Evolutionary conservation across 1,140 invertebrate species (phyloP), one percentile per base, ranked within the genome.

Genomic region (Orussus abietinus): DNA sequence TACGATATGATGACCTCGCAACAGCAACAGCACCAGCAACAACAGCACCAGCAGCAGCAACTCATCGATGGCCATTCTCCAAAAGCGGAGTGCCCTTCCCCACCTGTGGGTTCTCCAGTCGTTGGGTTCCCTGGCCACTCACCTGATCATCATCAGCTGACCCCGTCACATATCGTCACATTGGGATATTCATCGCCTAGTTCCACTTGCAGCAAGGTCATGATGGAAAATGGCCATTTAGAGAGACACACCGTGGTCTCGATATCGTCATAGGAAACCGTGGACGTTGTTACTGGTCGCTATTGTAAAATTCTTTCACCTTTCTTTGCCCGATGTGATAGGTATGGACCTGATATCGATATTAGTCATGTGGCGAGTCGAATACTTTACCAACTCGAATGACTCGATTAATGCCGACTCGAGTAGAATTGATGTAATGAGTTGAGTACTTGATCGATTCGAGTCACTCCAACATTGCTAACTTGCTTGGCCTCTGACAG

Each of bases 201-300:
- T 26, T 29, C 46, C 3, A 21, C 40, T 1, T 54, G 39, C 10
- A 47, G 26, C 20, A 66, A 65, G 26, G 42, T 58, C 1, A 59
- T 62, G 15, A 28, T 58, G 10, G 64, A 59, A 19, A 62, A 59
- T 35, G 55, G 47, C 13, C 63, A 66, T 4, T 44, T 66, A 2
- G 65, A 70, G 1, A 59, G 63, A 41, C 51, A 57, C 6, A 65
- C 60, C 5, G 64, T 69, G 7, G 63, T 69, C 4, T 66, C 65
- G 7, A 66, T 69, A 54, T 67, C 64, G 1, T 68, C 63, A 5
- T 66, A 64, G n/a, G n/a, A n/a, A n/a, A n/a, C n/a, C n/a, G n/a
- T n/a, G n/a, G n/a, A n/a, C n/a, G n/a, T n/a, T n/a, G n/a, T n/a
- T n/a, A n/a, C n/a, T n/a, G n/a, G n/a, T n/a, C n/a, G n/a, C n/a